These are phyloP conservation scores for Natrix natrix DNA, from an alignment of 2,797 vertebrate species.

Conservation along the genomic window DNA sequence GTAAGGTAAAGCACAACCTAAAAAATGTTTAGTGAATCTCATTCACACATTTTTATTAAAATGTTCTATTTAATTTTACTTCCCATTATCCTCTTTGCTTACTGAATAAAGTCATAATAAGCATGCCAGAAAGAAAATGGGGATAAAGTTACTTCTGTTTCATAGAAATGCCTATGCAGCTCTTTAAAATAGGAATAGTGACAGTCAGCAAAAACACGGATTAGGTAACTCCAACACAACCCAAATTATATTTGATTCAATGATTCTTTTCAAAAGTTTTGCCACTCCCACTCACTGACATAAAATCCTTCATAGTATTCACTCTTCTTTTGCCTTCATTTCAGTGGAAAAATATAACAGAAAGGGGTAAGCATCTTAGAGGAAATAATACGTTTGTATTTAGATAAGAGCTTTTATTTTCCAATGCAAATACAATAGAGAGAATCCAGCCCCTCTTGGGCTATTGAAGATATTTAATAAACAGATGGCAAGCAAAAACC, in stretches of 20 bases:
- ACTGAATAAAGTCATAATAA: constrained; percentile 79
- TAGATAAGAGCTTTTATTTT: constrained; percentile 54
- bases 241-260: constrained; percentile 91
- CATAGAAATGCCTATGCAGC: constrained; percentile 85
- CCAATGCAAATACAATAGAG: constrained; percentile 28
- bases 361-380: constrained; percentile 57
- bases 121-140: constrained; percentile 80
- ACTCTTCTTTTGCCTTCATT: constrained; percentile 77
- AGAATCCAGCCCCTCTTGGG: constrained; percentile 30
- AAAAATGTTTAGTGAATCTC: constrained; percentile 42
- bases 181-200: constrained; percentile 72
- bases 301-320: constrained; percentile 80
- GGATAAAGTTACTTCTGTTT: constrained; percentile 82
- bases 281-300: constrained; percentile 71
- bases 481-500: constrained; percentile 31
- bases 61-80: constrained; percentile 56
- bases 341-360: constrained; percentile 59
- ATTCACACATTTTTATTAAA: constrained; percentile 62
- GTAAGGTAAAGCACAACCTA: constrained; percentile 41
- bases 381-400: constrained; percentile 41
- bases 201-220: constrained; percentile 86
- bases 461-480: constrained; percentile 29
- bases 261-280: constrained; percentile 84
- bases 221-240: constrained; percentile 84
- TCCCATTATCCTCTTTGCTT: constrained; percentile 71